Evolutionary conservation across 2,113 vertebrate genomes (phyloP).

Genomic region (Psittacula cyanocephala): DNA sequence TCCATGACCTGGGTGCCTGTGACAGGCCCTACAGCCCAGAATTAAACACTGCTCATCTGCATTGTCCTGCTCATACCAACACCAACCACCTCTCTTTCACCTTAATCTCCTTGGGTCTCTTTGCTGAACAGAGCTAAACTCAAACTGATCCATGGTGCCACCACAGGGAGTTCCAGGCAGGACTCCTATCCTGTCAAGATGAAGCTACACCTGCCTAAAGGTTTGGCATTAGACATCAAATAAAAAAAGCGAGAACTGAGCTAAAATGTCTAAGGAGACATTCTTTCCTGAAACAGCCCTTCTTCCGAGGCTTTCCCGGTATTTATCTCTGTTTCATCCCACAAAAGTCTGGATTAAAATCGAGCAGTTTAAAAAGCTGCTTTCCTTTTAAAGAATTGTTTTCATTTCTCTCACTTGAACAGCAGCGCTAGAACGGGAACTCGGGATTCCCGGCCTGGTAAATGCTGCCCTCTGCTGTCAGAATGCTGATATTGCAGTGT

Average conservation of each 20-base stretch:
- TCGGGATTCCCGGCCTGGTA: not conserved
- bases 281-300: not conserved
- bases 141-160: not conserved
- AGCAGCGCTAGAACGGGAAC: not conserved
- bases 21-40: not conserved
- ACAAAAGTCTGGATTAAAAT: not conserved
- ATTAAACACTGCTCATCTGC: not conserved
- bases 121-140: not conserved
- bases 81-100: not conserved
- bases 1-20: not conserved
- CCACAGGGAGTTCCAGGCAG: not conserved
- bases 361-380: not conserved
- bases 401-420: not conserved
- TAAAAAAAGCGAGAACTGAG: not conserved
- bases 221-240: not conserved
- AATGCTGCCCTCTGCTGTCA: slow-evolving; percentile 22
- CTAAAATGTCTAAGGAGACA: not conserved
- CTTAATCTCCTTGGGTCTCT: not conserved
- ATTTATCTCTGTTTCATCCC: not conserved
- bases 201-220: not conserved
- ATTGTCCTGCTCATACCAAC: not conserved
- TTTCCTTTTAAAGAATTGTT: not conserved
- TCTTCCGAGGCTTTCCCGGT: not conserved
- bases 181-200: not conserved
- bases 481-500: too few species aligned